Evolutionary conservation across 2,888 invertebrate genomes (phyloP).

Genomic region (Callyntrura guangdongensis): DNA sequence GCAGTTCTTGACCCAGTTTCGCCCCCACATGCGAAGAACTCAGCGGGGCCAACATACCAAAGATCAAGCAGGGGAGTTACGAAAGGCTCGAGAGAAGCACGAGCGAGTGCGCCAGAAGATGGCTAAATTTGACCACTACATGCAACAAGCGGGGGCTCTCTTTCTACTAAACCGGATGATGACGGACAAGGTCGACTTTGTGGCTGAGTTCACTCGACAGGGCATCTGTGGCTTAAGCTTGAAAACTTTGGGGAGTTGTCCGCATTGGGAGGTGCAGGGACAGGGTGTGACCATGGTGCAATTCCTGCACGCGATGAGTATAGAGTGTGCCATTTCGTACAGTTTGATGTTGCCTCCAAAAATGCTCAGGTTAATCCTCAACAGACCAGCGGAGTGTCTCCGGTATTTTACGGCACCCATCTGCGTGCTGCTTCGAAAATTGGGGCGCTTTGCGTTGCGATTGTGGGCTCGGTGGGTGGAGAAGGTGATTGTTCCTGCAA

Average conservation of each 20-base stretch:
- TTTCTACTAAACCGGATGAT: constrained; percentile 79
- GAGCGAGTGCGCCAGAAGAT: constrained; percentile 64
- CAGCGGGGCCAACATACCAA: constrained; percentile 11
- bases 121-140: constrained; percentile 70
- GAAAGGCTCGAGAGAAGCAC: constrained; percentile 59
- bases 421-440: constrained; percentile 79
- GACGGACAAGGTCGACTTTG: constrained; percentile 77
- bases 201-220: constrained; percentile 67
- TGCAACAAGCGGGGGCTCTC: constrained; percentile 79
- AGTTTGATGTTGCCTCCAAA: constrained; percentile 69
- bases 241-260: constrained; percentile 74
- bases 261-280: constrained; percentile 78
- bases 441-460: constrained; percentile 79
- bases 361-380: constrained; percentile 67
- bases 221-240: constrained; percentile 77
- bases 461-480: constrained; percentile 80
- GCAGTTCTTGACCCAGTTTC: constrained; percentile 54
- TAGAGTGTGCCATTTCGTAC: constrained; percentile 77
- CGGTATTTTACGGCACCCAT: constrained; percentile 81
- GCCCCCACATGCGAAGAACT: constrained; percentile 52
- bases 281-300: constrained; percentile 78
- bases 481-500: constrained; percentile 69
- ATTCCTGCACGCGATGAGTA: constrained; percentile 66
- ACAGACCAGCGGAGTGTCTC: constrained; percentile 80
- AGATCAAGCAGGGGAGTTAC: constrained; percentile 51